Evolutionary conservation across 2,888 invertebrate species (phyloP).

Genomic region (Coelogynopora nodosa): DNA sequence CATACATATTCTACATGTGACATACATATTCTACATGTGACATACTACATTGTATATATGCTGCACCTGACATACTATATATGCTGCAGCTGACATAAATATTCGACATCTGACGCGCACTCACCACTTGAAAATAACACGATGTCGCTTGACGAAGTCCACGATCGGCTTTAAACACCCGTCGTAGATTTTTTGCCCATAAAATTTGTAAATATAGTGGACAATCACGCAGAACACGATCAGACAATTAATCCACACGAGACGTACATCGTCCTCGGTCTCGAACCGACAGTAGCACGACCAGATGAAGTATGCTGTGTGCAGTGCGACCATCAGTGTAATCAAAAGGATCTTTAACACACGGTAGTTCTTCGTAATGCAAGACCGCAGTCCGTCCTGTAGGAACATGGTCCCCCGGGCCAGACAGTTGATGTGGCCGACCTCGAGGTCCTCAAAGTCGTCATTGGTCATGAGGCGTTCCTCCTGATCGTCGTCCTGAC

Average conservation of each 20-base stretch:
- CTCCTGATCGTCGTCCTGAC: too few relatives aligned
- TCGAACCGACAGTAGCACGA: neutral
- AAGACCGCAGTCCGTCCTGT: neutral
- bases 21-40: too few relatives aligned
- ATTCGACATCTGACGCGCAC: too few relatives aligned
- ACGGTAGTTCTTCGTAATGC: neutral
- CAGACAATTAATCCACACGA: neutral
- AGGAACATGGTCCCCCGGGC: neutral
- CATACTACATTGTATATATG: too few relatives aligned
- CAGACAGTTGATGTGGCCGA: neutral
- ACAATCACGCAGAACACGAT: neutral
- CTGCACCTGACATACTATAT: too few relatives aligned
- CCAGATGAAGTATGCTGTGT: neutral
- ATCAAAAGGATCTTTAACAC: neutral
- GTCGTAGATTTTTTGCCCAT: neutral
- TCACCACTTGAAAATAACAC: neutral
- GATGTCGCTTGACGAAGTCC: neutral
- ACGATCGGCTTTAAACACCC: neutral
- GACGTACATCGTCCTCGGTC: neutral
- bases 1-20: too few relatives aligned
- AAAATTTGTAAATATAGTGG: neutral
- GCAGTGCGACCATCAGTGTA: neutral
- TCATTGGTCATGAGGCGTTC: neutral
- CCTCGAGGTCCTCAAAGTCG: neutral
- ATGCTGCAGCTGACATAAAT: too few relatives aligned